A percentile compares a stretch with the other conserved stretches of the same genome.
Conservation (phyloP, 2,113 vertebrate species). For the Hymenochirus boettgeri region DNA sequence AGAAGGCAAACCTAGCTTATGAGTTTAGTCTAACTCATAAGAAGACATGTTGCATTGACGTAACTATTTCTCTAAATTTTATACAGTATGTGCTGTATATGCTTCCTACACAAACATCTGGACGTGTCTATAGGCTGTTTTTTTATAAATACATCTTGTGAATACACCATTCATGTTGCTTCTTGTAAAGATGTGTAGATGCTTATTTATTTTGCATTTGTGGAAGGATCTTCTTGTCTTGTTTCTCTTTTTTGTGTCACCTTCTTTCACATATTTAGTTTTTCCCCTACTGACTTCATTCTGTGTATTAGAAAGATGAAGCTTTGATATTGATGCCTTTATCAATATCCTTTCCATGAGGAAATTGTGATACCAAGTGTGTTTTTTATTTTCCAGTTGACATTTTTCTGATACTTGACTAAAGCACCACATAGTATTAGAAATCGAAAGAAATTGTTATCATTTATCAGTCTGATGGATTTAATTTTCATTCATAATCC, state of each 20-base stretch:
- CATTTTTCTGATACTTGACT: slow-evolving; percentile 16
- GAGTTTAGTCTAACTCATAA: not conserved
- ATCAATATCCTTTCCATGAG: not conserved
- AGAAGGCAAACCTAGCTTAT: slow-evolving; percentile 4
- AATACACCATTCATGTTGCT: too few species aligned
- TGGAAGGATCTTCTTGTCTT: not conserved
- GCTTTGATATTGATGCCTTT: too few species aligned
- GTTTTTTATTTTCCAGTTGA: not conserved
- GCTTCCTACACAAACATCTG: not conserved
- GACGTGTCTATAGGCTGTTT: not conserved
- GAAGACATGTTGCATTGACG: not conserved
- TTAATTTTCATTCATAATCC: not conserved
- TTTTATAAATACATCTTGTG: too few species aligned
- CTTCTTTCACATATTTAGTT: not conserved
- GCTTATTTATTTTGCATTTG: too few species aligned
- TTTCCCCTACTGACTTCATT: not conserved
- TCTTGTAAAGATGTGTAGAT: too few species aligned
- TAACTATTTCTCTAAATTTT: not conserved
- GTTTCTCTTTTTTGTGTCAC: not conserved
- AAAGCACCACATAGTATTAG: slow-evolving; percentile 10
- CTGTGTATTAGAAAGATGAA: not conserved
- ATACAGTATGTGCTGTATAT: not conserved
- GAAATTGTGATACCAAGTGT: not conserved
- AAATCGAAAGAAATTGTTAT: not conserved
- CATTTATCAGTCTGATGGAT: not conserved